Evolutionary conservation across 2,113 vertebrate species (phyloP).

Genomic region (Eupsittula cactorum): DNA sequence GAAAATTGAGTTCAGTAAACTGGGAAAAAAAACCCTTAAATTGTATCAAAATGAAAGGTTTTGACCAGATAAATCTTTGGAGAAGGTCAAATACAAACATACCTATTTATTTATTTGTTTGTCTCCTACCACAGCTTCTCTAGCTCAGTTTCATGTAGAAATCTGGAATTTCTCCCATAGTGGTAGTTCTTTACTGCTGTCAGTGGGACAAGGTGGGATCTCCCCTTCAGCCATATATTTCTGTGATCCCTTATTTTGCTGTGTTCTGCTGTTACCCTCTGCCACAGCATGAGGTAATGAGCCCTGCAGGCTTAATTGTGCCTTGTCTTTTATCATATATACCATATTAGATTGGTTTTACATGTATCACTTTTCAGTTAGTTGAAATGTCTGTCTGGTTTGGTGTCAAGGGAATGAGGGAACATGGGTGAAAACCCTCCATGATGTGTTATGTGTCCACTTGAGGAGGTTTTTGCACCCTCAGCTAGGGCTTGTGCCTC

Average conservation of each 20-base stretch:
- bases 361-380: fast-evolving
- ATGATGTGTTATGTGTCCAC: not conserved
- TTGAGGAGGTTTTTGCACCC: not conserved
- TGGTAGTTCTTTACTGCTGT: not conserved
- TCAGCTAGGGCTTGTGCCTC: not conserved
- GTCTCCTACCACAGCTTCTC: not conserved
- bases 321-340: not conserved
- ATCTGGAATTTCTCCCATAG: not conserved
- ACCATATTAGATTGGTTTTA: not conserved
- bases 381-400: not conserved
- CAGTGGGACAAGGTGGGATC: not conserved
- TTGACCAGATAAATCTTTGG: not conserved
- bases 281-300: fast-evolving
- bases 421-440: not conserved
- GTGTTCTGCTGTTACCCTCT: not conserved
- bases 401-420: not conserved
- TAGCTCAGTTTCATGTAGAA: not conserved
- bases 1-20: not conserved
- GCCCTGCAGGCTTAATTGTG: not conserved
- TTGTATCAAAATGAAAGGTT: not conserved
- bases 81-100: not conserved
- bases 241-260: not conserved
- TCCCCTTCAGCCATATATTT: not conserved
- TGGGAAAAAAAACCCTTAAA: fast-evolving
- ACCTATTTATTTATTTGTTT: too few species aligned